phyloP scores from a whole-genome alignment of 1,140 invertebrate genomes.

The Leptopilina boulardi region DNA sequence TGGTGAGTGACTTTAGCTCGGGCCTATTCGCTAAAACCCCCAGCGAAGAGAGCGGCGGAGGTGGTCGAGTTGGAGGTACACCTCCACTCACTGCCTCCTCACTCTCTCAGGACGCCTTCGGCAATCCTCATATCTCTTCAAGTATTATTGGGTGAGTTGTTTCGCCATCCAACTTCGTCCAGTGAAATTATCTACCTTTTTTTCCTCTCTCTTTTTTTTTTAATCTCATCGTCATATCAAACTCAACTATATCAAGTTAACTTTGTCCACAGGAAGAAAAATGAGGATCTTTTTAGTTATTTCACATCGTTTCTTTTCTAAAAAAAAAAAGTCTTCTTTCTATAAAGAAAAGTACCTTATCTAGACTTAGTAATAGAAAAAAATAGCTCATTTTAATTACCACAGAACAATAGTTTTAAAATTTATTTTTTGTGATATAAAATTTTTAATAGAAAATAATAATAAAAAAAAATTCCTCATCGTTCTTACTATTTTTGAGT shows the following conservation, averaged over 20 bases:
- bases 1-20: slow-evolving; percentile 90
- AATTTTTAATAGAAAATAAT: no score
- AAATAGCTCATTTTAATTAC: no score
- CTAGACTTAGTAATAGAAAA: no score
- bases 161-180: slow-evolving; percentile 59
- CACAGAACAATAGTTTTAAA: no score
- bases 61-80: slow-evolving; percentile 74
- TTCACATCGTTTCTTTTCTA: not conserved
- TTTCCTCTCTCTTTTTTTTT: slow-evolving; percentile 37
- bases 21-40: slow-evolving; percentile 92
- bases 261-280: not conserved
- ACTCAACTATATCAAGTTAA: slow-evolving; percentile 5
- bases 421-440: no score
- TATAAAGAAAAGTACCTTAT: no score
- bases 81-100: slow-evolving; percentile 75
- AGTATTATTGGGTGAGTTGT: slow-evolving; percentile 74
- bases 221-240: slow-evolving; percentile 8
- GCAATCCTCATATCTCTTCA: slow-evolving; percentile 73
- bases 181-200: slow-evolving; percentile 42
- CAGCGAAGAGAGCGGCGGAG: slow-evolving; percentile 86
- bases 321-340: no score
- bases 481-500: slow-evolving; percentile 26
- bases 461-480: not conserved
- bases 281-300: not conserved
- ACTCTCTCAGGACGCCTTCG: slow-evolving; percentile 72